These are phyloP conservation scores for Steinernema khuongi DNA, from an alignment of 1,140 invertebrate species.

Conservation along the genomic window DNA sequence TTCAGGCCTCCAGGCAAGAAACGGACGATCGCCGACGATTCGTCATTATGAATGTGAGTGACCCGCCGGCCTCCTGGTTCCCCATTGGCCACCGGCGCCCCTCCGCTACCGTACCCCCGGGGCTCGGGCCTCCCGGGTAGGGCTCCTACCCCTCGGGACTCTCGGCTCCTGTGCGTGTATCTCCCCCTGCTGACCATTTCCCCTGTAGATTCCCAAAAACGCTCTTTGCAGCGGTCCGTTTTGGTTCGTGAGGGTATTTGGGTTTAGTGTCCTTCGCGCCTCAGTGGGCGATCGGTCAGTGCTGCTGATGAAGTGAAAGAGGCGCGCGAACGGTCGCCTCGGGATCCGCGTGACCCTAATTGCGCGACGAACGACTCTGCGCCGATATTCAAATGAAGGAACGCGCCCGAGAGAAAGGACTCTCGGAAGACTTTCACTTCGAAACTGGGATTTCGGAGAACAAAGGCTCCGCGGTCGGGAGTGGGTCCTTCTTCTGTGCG, in stretches of 20 bases:
- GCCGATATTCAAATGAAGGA: not conserved
- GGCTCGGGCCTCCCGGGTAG: not conserved
- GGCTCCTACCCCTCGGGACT: too few species aligned
- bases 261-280: conserved; percentile 9
- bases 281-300: conserved; percentile 3
- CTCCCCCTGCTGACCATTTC: too few species aligned
- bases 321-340: conserved; percentile 7
- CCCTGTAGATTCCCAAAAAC: not conserved
- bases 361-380: conserved; percentile 6
- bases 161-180: too few species aligned
- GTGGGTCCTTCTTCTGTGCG: too few species aligned
- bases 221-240: too few species aligned
- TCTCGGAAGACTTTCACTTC: not conserved
- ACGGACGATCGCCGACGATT: not conserved
- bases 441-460: not conserved
- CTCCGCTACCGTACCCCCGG: not conserved
- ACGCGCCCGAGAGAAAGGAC: not conserved
- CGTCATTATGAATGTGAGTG: conserved; percentile 8
- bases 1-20: not conserved
- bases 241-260: not conserved
- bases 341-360: conserved; percentile 13
- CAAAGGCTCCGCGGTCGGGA: too few species aligned
- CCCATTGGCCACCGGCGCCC: not conserved
- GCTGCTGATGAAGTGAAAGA: conserved; percentile 1
- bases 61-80: not conserved